Percentiles rank a stretch among this genome's conserved stretches.
phyloP scores from a whole-genome alignment of 2,888 invertebrate species.

The Boloria selene region DNA sequence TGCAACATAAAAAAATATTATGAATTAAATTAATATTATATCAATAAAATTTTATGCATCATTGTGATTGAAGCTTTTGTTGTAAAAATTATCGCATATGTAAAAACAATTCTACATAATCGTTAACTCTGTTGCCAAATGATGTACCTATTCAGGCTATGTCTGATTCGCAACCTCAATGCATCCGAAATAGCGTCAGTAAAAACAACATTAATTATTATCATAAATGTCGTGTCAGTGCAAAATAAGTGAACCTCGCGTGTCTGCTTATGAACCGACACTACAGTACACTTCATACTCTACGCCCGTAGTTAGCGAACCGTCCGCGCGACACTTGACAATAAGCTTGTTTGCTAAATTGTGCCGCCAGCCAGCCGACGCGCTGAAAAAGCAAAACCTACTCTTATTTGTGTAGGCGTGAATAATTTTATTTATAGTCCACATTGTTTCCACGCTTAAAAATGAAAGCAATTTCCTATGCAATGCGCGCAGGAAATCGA shows the following conservation, averaged over 20 bases:
- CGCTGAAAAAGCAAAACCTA: slow-evolving; percentile 38
- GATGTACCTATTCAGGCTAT: slow-evolving; percentile 7
- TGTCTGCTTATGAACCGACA: slow-evolving; percentile 42
- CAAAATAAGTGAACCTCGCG: slow-evolving; percentile 46
- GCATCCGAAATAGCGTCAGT: slow-evolving; percentile 45
- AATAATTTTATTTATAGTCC: slow-evolving; percentile 51
- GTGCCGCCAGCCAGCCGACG: slow-evolving; percentile 38
- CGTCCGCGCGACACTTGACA: slow-evolving; percentile 51
- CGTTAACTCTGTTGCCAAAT: slow-evolving; percentile 13
- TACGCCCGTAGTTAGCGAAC: slow-evolving; percentile 42
- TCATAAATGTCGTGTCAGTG: slow-evolving; percentile 53
- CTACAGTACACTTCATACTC: slow-evolving; percentile 47
- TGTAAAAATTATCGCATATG: neutral
- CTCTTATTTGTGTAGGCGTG: slow-evolving; percentile 41
- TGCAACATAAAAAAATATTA: no score
- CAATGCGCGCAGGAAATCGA: slow-evolving; percentile 48
- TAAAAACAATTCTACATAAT: neutral
- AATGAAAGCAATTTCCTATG: slow-evolving; percentile 60
- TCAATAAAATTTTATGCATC: neutral
- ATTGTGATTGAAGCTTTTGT: neutral
- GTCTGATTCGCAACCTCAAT: slow-evolving; percentile 29
- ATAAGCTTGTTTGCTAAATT: slow-evolving; percentile 58
- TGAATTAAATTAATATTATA: no score
- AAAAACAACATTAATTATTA: slow-evolving; percentile 51
- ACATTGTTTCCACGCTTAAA: slow-evolving; percentile 54